Base-by-base conservation (phyloP, 1,140 invertebrate genomes). In the Tetramorium parvispinum region DNA sequence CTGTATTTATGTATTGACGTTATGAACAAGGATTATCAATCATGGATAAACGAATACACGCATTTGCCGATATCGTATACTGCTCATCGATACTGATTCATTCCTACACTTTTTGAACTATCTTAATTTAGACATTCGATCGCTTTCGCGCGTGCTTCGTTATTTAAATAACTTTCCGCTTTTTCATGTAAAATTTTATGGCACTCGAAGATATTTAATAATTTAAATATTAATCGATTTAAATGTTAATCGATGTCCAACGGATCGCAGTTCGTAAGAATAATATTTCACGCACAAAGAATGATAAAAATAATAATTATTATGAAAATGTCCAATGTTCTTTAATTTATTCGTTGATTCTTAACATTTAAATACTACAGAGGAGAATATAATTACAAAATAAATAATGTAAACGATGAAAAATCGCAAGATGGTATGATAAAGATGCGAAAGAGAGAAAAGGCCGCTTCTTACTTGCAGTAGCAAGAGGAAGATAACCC, bases 401-500 rank as follows among this genome's bases (percentile, higher is more conserved):
- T 24, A 46, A 66, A 21, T n/a, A n/a, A n/a, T n/a, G n/a, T n/a
- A n/a, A n/a, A n/a, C 16, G 21, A n/a, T 11, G 16, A 53, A 66
- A 37, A 13, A 46, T 40, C 27, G 32, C 32, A 32, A 32, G 32
- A 32, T 32, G 32, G 0, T 32, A 32, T 32, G 18, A 46, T 7
- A 37, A 10, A 63, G 10, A 43, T 63, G 18, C 59, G 3, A 68
- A 10, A 51, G 3, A 24, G 2, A 8, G 66, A 2, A 68, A 6
- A 66, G n/a, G 24, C 16, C n/a, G 21, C 18, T 21, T 53, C 93
- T 95, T 91, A 97, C 96, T 96, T 97, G 96, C 55, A 97, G 94
- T 59, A 97, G 96, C 81, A 97, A 94, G 32, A 96, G 96, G 93
- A 97, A 97, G 92, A 96, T 96, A 70, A 97, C 96, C 96, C 96